Evolutionary conservation across 2,113 vertebrate genomes (phyloP), one percentile per base, ranked within the genome.

Genomic region (Elaphurus davidianus): DNA sequence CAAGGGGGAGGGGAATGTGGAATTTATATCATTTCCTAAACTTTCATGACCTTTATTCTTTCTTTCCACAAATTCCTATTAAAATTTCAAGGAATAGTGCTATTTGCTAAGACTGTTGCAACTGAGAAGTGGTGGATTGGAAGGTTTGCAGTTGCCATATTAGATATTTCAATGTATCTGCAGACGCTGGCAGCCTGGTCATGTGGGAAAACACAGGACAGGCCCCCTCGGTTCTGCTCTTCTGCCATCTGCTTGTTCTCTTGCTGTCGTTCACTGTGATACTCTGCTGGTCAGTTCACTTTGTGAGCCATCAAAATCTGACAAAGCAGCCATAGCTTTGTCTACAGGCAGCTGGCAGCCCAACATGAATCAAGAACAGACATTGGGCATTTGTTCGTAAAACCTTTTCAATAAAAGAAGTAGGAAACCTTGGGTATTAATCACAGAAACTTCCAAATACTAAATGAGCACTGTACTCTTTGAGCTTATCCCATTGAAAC

Each of bases 341-440:
- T 45, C 62, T 67, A 52, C 12, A 25, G 17, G 28, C 64, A 87
- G 62, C 62, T 87, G 43, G n/a, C 30, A 74, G 30, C n/a, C 92
- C 71, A 79, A 57, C 25, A 87, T 7, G 47, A 97, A 90, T n/a
- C 85, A 85, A 67, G 9, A 91, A 33, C 27, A 87, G 45, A 85
- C 23, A 30, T 43, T 60, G 64, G n/a, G 62, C 52, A 43, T 93
- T 93, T 79, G 27, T 93, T 93, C 50, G 33, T 90, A 84, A 94
- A 86, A 52, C 30, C n/a, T 62, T 91, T 94, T 78, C 81, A 55
- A 54, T 76, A 90, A 87, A 87, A 95, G 83, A 95, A 90, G 40
- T 50, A 85, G 55, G 71, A 62, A 87, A 57, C 36, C 55, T 52
- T 71, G 60, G 14, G 5, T 78, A 28, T 87, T 92, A 45, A 82